Conservation (phyloP, 2,797 vertebrate genomes). For the Cossypha niveicapilla region DNA sequence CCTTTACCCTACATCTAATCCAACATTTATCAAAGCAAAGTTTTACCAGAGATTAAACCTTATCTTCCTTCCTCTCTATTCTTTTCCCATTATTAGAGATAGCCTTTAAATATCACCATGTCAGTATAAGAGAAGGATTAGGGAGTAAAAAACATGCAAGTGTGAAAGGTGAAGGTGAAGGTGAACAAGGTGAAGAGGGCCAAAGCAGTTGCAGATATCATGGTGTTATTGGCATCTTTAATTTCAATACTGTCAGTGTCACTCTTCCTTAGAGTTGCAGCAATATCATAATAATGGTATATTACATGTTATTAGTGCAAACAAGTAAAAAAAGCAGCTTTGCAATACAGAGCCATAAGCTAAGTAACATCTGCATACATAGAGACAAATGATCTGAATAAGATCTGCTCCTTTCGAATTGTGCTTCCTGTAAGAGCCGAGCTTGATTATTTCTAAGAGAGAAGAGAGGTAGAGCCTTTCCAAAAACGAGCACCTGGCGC, state of each 20-base stretch:
- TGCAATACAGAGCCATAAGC: neutral
- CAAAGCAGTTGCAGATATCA: neutral
- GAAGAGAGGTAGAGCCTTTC: neutral
- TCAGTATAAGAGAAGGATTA: neutral
- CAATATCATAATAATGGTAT: neutral
- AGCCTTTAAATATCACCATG: neutral
- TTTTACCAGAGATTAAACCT: neutral
- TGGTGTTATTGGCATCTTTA: neutral
- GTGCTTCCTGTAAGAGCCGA: neutral
- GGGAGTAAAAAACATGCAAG: neutral
- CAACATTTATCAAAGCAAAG: neutral
- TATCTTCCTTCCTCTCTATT: neutral
- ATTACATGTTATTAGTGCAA: neutral
- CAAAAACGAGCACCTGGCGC: rapidly evolving
- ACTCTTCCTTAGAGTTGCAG: neutral
- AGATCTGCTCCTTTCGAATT: neutral
- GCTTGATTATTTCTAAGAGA: neutral
- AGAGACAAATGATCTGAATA: rapidly evolving
- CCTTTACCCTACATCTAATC: neutral
- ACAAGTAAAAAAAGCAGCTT: neutral
- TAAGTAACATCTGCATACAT: neutral
- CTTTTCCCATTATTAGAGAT: neutral
- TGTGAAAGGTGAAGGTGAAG: neutral
- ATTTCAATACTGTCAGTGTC: neutral
- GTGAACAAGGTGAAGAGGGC: neutral